phyloP scores from a whole-genome alignment of 2,888 invertebrate species.

The Drosophila infuscata region DNA sequence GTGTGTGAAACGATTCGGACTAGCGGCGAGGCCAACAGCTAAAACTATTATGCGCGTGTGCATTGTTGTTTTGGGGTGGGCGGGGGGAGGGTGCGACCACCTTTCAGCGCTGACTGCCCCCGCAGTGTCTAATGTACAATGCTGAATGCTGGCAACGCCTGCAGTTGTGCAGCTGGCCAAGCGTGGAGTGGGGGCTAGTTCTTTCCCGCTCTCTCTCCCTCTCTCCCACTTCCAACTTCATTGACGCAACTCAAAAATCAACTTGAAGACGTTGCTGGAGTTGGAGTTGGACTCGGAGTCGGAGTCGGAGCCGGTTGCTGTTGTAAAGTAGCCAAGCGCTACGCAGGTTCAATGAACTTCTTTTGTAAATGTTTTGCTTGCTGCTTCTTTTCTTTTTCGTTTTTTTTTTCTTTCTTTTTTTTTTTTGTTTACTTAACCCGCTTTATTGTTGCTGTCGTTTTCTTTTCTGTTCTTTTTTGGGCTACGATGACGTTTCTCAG shows the following conservation, averaged over 20 bases:
- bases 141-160: conserved; percentile 9
- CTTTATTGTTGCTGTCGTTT: conserved; percentile 54
- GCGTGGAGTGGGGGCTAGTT: conserved; percentile 8
- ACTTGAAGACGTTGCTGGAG: conserved; percentile 44
- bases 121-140: conserved; percentile 47
- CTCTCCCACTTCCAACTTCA: neutral
- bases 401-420: conserved; percentile 20
- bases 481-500: conserved; percentile 61
- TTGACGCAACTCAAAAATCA: conserved; percentile 37
- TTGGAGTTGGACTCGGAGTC: conserved; percentile 13
- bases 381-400: conserved; percentile 36
- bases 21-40: neutral
- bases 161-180: conserved; percentile 55
- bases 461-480: conserved; percentile 55
- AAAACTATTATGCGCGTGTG: neutral
- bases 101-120: conserved; percentile 40
- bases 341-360: conserved; percentile 76
- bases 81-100: conserved; percentile 8
- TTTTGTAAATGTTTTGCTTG: conserved; percentile 77
- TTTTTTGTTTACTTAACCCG: conserved; percentile 74
- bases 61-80: neutral
- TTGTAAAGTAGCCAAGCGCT: conserved; percentile 67
- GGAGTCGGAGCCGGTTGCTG: conserved; percentile 29
- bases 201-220: neutral
- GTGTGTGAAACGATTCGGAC: conserved; percentile 2